Conservation (phyloP, 1,140 invertebrate species). For the Ruditapes philippinarum region DNA sequence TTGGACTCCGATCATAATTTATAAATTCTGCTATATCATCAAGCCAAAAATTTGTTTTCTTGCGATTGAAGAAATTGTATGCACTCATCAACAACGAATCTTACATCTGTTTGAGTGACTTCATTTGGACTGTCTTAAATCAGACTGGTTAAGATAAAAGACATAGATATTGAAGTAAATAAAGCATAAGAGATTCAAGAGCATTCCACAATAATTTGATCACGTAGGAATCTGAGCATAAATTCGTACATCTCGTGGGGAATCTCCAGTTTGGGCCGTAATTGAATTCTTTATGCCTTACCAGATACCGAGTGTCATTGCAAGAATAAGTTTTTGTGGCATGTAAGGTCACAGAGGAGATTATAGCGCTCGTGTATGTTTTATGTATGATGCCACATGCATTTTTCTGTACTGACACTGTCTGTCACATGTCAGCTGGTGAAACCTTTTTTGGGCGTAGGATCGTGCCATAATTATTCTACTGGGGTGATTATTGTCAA, state of each 20-base stretch:
- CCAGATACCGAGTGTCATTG: neutral
- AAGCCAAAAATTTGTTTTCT: no score
- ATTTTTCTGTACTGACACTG: neutral
- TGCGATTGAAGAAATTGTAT: no score
- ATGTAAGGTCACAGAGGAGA: constrained; percentile 1
- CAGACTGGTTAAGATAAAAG: neutral
- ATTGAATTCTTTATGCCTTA: constrained; percentile 29
- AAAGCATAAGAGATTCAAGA: neutral
- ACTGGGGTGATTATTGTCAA: neutral
- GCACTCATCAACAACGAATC: neutral
- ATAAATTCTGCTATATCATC: no score
- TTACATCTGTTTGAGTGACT: neutral
- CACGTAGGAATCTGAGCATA: constrained; percentile 1
- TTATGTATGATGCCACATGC: neutral
- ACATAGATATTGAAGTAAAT: constrained; percentile 20
- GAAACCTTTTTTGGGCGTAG: neutral
- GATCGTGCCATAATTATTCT: neutral
- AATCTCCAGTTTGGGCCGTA: neutral
- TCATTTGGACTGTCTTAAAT: neutral
- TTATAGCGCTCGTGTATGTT: neutral
- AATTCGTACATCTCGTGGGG: neutral
- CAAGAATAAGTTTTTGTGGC: constrained; percentile 9
- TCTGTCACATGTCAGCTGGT: neutral
- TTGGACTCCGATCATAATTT: no score
- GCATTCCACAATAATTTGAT: constrained; percentile 30